These are phyloP conservation scores for Caranx ignobilis DNA, from an alignment of 2,113 vertebrate genomes.

Conservation along the genomic window DNA sequence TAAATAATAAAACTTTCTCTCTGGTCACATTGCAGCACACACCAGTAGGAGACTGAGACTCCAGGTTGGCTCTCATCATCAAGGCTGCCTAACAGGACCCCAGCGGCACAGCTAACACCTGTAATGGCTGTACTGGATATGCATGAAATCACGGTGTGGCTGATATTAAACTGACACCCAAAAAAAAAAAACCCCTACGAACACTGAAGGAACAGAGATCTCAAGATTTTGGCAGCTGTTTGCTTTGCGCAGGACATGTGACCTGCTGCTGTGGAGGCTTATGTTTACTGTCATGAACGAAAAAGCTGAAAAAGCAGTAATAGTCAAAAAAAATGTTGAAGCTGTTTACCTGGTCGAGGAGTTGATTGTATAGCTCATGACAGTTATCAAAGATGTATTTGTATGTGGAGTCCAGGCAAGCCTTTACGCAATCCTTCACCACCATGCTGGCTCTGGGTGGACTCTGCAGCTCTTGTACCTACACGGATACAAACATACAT, in stretches of 20 bases:
- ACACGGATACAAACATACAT: conserved; percentile 35
- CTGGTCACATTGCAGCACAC: not conserved
- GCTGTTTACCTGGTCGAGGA: conserved; percentile 92
- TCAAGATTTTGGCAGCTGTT: not conserved
- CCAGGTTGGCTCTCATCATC: not conserved
- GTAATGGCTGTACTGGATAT: not conserved
- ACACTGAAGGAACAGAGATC: not conserved
- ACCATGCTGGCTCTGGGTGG: conserved; percentile 94
- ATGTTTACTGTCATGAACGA: not conserved
- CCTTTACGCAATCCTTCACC: conserved; percentile 96
- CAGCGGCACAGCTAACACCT: not conserved
- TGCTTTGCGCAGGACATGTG: not conserved
- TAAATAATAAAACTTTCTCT: not conserved
- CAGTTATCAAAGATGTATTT: conserved; percentile 99
- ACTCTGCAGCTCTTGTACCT: conserved; percentile 96
- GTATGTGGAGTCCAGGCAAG: conserved; percentile 96
- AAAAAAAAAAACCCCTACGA: no score
- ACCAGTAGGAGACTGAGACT: not conserved
- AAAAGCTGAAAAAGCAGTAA: not conserved
- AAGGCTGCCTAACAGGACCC: not conserved
- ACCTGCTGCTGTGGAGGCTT: not conserved
- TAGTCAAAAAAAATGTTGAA: not conserved
- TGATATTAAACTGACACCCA: no score
- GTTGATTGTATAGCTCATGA: conserved; percentile 94
- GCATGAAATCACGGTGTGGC: not conserved